Evolutionary conservation across 2,888 invertebrate genomes (phyloP).

Genomic region (Vanessa cardui): DNA sequence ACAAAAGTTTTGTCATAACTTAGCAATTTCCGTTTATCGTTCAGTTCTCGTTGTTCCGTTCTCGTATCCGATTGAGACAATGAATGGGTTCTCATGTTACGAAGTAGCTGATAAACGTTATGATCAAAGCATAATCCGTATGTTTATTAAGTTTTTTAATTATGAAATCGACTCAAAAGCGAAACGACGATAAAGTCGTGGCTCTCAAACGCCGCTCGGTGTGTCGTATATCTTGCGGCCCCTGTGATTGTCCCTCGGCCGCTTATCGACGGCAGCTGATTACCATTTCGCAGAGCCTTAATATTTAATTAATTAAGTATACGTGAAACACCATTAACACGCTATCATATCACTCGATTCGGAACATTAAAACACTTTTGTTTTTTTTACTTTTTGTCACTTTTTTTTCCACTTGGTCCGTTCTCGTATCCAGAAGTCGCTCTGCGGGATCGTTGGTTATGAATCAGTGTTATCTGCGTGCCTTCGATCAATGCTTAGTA

Average conservation of each 20-base stretch:
- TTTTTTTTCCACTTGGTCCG: conserved; percentile 21
- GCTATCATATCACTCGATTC: conserved; percentile 52
- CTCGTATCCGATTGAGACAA: background rate
- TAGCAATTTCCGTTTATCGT: no score
- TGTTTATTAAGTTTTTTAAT: conserved; percentile 14
- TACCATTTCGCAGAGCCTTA: conserved; percentile 54
- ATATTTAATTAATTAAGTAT: conserved; percentile 62
- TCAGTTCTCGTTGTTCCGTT: background rate
- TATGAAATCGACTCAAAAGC: conserved; percentile 3
- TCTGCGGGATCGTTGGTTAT: conserved; percentile 38
- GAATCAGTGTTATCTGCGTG: conserved; percentile 37
- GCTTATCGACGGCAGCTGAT: conserved; percentile 46
- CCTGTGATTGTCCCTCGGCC: conserved; percentile 15
- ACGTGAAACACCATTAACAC: conserved; percentile 55
- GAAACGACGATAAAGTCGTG: conserved; percentile 8
- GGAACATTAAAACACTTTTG: conserved; percentile 45
- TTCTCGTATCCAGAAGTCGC: conserved; percentile 29
- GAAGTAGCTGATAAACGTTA: conserved; percentile 1
- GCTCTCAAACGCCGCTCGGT: conserved; percentile 21
- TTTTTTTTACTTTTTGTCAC: conserved; percentile 38
- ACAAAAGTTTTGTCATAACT: no score
- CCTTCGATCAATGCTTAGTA: conserved; percentile 30
- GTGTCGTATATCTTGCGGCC: conserved; percentile 16
- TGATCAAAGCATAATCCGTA: conserved; percentile 1
- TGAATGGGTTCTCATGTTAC: background rate